Evolutionary conservation across 2,797 vertebrate species (phyloP).

Genomic region (Euphonia xanthogaster): DNA sequence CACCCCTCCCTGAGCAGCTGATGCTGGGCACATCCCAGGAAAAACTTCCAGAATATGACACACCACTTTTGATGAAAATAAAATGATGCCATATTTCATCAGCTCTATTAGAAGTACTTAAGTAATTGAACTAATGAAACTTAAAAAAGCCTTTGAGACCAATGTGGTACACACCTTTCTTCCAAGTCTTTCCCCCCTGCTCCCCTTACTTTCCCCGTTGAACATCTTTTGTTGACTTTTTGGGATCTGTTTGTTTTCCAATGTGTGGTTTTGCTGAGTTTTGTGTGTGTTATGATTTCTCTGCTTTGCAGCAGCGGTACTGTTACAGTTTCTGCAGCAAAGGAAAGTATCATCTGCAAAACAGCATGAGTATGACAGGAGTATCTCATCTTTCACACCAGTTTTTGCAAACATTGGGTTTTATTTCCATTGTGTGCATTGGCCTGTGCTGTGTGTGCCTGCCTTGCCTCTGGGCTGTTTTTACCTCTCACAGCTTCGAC

Average conservation of each 20-base stretch:
- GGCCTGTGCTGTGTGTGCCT: background rate
- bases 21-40: background rate
- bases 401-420: background rate
- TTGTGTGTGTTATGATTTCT: background rate
- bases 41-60: constrained; percentile 29
- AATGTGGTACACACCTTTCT: background rate
- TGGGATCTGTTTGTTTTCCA: background rate
- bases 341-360: background rate
- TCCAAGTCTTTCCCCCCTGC: background rate
- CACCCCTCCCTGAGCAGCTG: constrained; percentile 10
- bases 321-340: background rate
- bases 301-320: background rate
- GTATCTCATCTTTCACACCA: background rate
- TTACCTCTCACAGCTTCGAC: background rate
- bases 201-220: background rate
- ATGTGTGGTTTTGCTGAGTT: background rate
- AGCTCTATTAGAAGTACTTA: constrained; percentile 45
- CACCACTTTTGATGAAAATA: constrained; percentile 43
- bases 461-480: background rate
- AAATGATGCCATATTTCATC: constrained; percentile 34
- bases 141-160: background rate
- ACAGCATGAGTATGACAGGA: background rate
- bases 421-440: background rate
- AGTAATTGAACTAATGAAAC: constrained; percentile 48
- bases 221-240: background rate